phyloP scores from a whole-genome alignment of 2,113 vertebrate genomes.

The Urocolius indicus region DNA sequence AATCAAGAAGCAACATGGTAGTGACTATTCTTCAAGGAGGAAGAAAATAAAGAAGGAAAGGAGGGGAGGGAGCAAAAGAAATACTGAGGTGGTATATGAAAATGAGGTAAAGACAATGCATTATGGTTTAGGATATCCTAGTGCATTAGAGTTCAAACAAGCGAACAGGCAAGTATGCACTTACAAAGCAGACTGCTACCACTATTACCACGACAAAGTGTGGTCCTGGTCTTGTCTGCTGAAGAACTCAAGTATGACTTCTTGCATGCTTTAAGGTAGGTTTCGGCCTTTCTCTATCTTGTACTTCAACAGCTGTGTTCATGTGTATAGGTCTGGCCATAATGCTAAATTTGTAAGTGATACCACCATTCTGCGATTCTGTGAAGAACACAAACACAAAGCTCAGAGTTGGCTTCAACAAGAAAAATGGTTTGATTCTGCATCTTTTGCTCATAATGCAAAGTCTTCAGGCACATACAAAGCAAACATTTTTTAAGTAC shows the following conservation, averaged over 20 bases:
- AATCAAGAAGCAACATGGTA: background rate
- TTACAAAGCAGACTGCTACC: background rate
- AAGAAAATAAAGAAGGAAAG: background rate
- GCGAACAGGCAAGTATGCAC: too few relatives aligned
- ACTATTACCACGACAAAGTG: background rate
- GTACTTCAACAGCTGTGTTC: background rate
- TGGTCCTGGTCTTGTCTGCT: background rate
- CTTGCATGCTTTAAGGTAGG: background rate
- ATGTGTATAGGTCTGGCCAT: fast-evolving
- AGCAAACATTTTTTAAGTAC: background rate
- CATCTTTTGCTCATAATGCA: background rate
- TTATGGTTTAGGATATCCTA: background rate
- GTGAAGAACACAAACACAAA: background rate
- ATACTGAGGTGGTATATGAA: background rate
- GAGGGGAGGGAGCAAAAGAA: background rate
- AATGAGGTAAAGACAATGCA: background rate
- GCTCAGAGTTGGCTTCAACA: background rate
- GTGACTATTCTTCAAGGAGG: background rate
- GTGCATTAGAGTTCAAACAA: background rate
- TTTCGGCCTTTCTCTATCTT: background rate
- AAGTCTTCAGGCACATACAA: background rate
- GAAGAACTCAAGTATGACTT: background rate
- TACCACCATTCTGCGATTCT: too few relatives aligned
- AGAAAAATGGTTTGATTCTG: background rate
- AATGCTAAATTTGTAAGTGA: background rate